phyloP scores from a whole-genome alignment of 2,888 invertebrate species.

The Lamellibrachia satsuma region DNA sequence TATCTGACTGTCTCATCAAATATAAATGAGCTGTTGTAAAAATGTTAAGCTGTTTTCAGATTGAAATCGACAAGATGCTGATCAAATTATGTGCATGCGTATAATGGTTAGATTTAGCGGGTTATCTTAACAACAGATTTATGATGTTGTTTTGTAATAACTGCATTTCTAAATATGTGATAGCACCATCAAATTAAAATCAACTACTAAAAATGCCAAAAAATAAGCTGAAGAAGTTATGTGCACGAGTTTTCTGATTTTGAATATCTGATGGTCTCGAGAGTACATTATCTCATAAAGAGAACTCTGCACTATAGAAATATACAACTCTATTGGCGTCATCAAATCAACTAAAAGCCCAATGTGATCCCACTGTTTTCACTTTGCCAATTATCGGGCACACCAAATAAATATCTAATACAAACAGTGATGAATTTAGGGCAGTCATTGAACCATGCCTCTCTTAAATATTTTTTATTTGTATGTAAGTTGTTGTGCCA shows the following conservation, averaged over 20 bases:
- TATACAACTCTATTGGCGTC: too few species aligned
- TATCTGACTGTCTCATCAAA: neutral
- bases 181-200: neutral
- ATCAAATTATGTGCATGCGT: neutral
- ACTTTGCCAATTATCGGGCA: too few species aligned
- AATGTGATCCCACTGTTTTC: too few species aligned
- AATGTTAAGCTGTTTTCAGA: neutral
- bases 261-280: neutral
- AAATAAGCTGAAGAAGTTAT: neutral
- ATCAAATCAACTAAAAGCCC: too few species aligned
- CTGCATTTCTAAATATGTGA: neutral
- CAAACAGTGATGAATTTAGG: too few species aligned
- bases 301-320: too few species aligned
- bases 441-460: too few species aligned
- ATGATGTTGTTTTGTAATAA: neutral
- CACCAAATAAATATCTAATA: too few species aligned
- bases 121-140: neutral
- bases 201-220: neutral
- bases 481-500: too few species aligned
- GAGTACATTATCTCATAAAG: too few species aligned
- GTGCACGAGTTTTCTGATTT: too few species aligned
- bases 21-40: neutral
- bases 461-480: too few species aligned
- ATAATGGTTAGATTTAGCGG: neutral
- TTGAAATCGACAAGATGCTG: neutral